Evolutionary conservation across 2,888 invertebrate species (phyloP).

Genomic region (Drosophila longiperda): DNA sequence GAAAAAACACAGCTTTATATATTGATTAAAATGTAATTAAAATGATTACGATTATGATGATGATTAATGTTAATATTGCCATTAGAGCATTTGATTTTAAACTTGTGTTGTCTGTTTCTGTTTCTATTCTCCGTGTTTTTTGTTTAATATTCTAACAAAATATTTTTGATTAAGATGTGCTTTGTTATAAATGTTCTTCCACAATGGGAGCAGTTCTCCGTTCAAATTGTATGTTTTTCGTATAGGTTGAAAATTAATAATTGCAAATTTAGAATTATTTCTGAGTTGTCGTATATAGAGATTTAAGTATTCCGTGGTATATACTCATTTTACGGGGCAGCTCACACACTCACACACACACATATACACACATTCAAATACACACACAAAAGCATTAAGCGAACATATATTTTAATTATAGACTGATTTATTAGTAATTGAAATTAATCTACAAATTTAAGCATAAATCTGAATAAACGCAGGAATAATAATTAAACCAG

Average conservation of each 20-base stretch:
- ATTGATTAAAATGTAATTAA: constrained; percentile 70
- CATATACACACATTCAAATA: constrained; percentile 19
- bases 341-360: constrained; percentile 48
- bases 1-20: constrained; percentile 69
- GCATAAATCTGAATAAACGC: constrained; percentile 76
- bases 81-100: constrained; percentile 44
- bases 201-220: constrained; percentile 28
- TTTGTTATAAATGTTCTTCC: constrained; percentile 58
- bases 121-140: constrained; percentile 51
- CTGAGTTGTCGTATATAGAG: constrained; percentile 37
- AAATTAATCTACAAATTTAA: constrained; percentile 83
- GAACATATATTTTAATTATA: constrained; percentile 84
- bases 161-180: constrained; percentile 39
- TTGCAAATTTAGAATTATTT: constrained; percentile 13
- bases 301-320: constrained; percentile 58
- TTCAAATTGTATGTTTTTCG: constrained; percentile 44
- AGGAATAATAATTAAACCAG: constrained; percentile 72
- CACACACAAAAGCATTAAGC: constrained; percentile 70
- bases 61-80: constrained; percentile 55
- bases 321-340: constrained; percentile 49
- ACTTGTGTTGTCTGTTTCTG: constrained; percentile 55
- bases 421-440: constrained; percentile 85
- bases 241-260: constrained; percentile 30
- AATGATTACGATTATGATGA: constrained; percentile 49
- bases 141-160: constrained; percentile 48